These are phyloP conservation scores for Bactericera cockerelli DNA, from an alignment of 1,140 invertebrate species.

Conservation along the genomic window DNA sequence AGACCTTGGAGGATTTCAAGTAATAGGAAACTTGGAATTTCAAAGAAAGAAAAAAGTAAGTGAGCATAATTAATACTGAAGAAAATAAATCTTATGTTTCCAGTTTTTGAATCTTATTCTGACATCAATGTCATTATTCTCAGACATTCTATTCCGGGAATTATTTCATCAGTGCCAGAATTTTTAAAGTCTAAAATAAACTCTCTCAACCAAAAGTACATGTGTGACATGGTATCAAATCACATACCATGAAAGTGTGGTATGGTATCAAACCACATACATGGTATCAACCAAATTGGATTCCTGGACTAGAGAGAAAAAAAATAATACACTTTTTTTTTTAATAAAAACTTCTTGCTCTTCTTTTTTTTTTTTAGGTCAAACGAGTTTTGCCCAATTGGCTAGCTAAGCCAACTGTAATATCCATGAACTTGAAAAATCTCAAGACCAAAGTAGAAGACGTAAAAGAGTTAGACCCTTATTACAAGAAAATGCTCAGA, in stretches of 20 bases:
- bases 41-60: constrained; percentile 16
- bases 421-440: constrained; percentile 51
- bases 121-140: too few species aligned
- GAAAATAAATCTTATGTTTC: too few species aligned
- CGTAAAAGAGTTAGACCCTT: constrained; percentile 39
- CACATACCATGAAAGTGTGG: too few species aligned
- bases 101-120: too few species aligned
- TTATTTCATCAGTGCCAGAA: too few species aligned
- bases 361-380: constrained; percentile 15
- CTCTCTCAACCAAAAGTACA: too few species aligned
- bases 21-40: constrained; percentile 17
- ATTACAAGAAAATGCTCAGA: constrained; percentile 45
- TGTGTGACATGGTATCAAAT: too few species aligned
- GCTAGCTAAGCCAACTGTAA: constrained; percentile 61
- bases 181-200: too few species aligned
- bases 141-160: too few species aligned
- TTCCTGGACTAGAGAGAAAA: not conserved
- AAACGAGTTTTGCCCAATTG: constrained; percentile 54
- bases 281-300: too few species aligned
- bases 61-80: too few species aligned
- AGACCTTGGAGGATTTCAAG: constrained; percentile 10
- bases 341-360: constrained; percentile 7
- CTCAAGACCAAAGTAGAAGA: constrained; percentile 40
- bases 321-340: not conserved
- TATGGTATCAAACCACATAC: too few species aligned